phyloP scores from a whole-genome alignment of 2,888 invertebrate species.

The Willowsia nigromaculata region DNA sequence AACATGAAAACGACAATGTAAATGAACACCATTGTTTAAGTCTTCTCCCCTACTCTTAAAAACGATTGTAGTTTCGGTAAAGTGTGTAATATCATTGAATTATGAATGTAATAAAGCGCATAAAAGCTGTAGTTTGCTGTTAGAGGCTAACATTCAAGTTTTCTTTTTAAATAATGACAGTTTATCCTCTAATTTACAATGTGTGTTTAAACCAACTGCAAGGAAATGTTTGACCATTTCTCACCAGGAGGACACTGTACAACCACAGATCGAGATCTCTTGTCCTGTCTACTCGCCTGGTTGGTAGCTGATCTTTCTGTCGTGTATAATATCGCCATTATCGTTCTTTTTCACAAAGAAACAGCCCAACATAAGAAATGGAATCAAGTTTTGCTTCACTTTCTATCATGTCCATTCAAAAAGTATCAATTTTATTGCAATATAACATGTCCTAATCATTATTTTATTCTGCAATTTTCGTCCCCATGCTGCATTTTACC shows the following conservation, averaged over 20 bases:
- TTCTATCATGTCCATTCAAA: constrained; percentile 46
- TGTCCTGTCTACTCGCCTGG: neutral
- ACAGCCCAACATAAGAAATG: neutral
- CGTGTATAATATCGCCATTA: constrained; percentile 14
- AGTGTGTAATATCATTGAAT: neutral
- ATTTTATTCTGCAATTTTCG: constrained; percentile 37
- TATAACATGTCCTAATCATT: constrained; percentile 53
- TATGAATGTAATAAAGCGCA: neutral
- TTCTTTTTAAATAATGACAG: constrained; percentile 9
- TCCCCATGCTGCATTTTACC: constrained; percentile 30
- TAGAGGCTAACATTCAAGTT: neutral
- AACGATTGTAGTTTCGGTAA: neutral
- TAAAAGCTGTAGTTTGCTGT: neutral
- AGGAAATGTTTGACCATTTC: constrained; percentile 10
- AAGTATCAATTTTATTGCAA: constrained; percentile 65
- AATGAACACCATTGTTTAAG: constrained; percentile 24
- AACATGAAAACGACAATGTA: constrained; percentile 15
- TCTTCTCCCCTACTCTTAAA: neutral
- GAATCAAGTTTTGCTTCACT: constrained; percentile 64
- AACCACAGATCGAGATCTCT: constrained; percentile 8
- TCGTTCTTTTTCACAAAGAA: neutral
- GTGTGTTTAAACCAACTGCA: constrained; percentile 9
- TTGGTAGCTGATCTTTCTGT: neutral
- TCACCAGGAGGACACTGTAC: constrained; percentile 32
- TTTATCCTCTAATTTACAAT: constrained; percentile 20